Conservation (phyloP, 1,140 invertebrate genomes). For the Bradysia coprophila region DNA sequence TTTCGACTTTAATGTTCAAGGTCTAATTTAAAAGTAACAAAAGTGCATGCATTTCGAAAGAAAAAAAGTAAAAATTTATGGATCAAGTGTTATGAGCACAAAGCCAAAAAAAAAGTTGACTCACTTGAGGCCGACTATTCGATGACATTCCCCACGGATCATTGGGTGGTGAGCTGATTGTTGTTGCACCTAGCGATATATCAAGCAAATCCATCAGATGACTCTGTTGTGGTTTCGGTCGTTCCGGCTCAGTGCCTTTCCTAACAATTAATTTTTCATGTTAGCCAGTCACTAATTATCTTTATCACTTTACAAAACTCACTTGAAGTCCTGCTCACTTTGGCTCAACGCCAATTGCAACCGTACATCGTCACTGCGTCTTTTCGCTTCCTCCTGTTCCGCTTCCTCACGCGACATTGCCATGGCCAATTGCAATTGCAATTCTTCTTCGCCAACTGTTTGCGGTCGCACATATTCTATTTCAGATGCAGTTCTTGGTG, state of each 20-base stretch:
- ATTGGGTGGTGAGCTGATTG: conserved; percentile 20
- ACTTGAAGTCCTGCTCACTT: conserved; percentile 81
- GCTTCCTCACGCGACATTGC: conserved; percentile 98
- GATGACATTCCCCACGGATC: conserved; percentile 55
- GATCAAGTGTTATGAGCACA: no score
- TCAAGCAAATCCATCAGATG: conserved; percentile 68
- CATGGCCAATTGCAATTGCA: conserved; percentile 92
- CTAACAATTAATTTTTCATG: no score
- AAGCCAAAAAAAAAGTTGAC: no score
- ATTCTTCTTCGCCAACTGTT: conserved; percentile 92
- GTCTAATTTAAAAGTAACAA: no score
- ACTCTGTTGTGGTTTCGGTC: conserved; percentile 30
- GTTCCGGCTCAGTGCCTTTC: background rate
- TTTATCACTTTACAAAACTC: no score
- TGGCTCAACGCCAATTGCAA: conserved; percentile 85
- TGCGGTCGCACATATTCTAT: conserved; percentile 85
- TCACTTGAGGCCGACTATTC: no score
- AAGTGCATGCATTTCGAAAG: no score
- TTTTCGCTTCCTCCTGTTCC: conserved; percentile 85
- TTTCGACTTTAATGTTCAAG: no score
- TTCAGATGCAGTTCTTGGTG: conserved; percentile 35
- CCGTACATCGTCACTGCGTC: conserved; percentile 82
- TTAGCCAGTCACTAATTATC: no score
- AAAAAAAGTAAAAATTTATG: no score
- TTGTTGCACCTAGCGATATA: conserved; percentile 46